These are phyloP conservation scores for Ictidomys tridecemlineatus DNA, from an alignment of 2,113 vertebrate species.

Conservation along the genomic window DNA sequence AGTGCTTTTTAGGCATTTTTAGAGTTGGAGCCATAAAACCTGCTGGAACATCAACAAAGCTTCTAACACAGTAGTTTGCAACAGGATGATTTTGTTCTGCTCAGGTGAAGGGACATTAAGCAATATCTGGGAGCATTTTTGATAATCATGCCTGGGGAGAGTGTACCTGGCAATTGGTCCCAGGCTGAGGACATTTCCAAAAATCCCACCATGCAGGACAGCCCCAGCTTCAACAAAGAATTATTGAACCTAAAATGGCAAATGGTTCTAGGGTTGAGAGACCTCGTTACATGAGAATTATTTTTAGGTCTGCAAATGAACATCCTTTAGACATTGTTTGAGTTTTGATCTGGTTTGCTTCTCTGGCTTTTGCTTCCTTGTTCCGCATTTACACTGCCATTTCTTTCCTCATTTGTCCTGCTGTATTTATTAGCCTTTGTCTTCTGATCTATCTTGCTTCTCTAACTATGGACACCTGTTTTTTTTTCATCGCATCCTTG, in stretches of 20 bases:
- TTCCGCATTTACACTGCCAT: background rate
- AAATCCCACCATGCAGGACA: background rate
- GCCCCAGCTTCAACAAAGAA: background rate
- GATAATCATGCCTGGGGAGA: background rate
- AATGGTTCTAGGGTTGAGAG: background rate
- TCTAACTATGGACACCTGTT: background rate
- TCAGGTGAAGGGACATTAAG: background rate
- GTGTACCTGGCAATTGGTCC: background rate
- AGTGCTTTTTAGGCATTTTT: background rate
- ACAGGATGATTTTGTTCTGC: background rate
- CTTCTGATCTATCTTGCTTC: background rate
- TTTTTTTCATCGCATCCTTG: background rate
- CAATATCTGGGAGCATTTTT: background rate
- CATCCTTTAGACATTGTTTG: background rate
- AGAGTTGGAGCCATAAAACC: background rate
- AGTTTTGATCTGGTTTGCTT: background rate
- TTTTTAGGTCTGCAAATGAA: conserved; percentile 5
- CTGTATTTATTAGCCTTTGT: background rate
- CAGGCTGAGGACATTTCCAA: background rate
- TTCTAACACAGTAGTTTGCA: background rate
- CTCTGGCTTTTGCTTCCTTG: conserved; percentile 26
- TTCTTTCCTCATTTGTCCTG: background rate
- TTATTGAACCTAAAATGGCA: conserved; percentile 7
- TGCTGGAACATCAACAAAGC: background rate
- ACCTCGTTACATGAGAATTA: background rate